Conservation (phyloP, 1,140 invertebrate species). For the Mya arenaria region DNA sequence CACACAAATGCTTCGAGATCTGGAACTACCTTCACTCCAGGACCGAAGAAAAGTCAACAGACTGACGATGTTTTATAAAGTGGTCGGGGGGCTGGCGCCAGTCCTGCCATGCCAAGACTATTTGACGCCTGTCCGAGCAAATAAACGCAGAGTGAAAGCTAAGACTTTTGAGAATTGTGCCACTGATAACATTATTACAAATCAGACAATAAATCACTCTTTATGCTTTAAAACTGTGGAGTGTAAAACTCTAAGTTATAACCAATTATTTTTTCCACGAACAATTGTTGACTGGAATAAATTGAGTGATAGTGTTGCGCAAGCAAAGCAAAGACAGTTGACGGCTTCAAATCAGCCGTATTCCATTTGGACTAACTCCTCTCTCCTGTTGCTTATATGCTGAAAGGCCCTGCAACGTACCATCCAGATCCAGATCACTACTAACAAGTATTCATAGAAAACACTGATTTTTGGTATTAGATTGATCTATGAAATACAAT, state of each 20-base stretch:
- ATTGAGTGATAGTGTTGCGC: neutral
- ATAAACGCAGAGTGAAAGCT: neutral
- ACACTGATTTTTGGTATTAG: too few relatives aligned
- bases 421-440: constrained; percentile 14
- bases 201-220: neutral
- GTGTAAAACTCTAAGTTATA: neutral
- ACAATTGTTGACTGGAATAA: constrained; percentile 4
- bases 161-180: neutral
- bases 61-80: constrained; percentile 14
- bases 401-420: constrained; percentile 7
- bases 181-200: neutral
- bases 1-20: neutral
- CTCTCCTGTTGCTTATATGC: neutral
- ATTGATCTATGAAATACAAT: too few relatives aligned
- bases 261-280: neutral
- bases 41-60: constrained; percentile 15
- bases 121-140: constrained; percentile 7
- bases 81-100: constrained; percentile 27
- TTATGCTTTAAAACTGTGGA: neutral
- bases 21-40: neutral
- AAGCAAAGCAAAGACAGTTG: neutral
- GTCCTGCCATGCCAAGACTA: constrained; percentile 12
- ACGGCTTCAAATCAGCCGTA: neutral
- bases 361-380: neutral
- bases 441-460: too few relatives aligned